Evolutionary conservation across 2,888 invertebrate species (phyloP), one percentile per base, ranked within the genome.

Genomic region (Acronicta leporina): DNA sequence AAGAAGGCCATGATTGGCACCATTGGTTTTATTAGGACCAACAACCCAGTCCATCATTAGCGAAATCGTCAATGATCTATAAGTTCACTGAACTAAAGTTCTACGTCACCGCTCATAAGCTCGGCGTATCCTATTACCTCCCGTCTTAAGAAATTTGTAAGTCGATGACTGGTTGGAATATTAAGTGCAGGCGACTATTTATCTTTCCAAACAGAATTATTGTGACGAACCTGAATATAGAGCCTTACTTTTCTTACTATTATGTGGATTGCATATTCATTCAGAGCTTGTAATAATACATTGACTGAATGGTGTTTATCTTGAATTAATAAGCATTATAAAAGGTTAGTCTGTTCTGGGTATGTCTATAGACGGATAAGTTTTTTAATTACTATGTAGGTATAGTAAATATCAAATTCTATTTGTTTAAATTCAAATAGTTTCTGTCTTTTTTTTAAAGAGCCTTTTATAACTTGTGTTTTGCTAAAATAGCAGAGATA

Each of bases 151-250:
- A 57, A 11, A 54, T 63, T 59, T 43, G 46, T 41, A 27, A 50
- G 47, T 46, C 45, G 20, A 13, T 33, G 25, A 51, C 46, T 54
- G 58, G 51, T 47, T 15, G 13, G 68, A 68, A 75, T 75, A 71
- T 71, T 75, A 77, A 70, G 44, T 11, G 30, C 44, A 56, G 14
- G 43, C n/a, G 55, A 63, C 53, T 71, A 71, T 75, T 67, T 62
- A 61, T 53, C 40, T 13, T 46, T 25, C 46, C 25, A 33, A 60
- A 56, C 49, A 45, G 47, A 57, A 77, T 75, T 66, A 73, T 63
- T 40, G 46, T 73, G 77, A 75, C 75, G 72, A 63, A 55, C 20
- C 20, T 20, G 20, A 20, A 20, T 20, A 20, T 20, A 20, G 20
- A 20, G 4, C 67, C 75, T 63, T 50, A 56, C 60, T 65, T 75